Percentiles rank a stretch among this genome's conserved stretches.
Evolutionary conservation across 2,113 vertebrate species (phyloP).

Genomic region (Piaya cayana): DNA sequence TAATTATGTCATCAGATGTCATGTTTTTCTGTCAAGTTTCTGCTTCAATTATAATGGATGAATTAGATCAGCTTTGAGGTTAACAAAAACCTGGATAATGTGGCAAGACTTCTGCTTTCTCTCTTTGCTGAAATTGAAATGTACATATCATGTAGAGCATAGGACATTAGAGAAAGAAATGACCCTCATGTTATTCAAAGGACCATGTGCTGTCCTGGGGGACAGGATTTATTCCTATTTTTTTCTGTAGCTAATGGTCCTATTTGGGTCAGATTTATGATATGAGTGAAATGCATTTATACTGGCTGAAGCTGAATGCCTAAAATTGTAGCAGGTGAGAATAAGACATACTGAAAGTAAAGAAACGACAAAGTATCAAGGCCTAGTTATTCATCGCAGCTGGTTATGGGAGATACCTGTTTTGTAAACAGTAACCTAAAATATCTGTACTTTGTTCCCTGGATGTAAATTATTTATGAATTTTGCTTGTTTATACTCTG

Average conservation of each 20-base stretch:
- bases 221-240: not conserved
- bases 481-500: not conserved
- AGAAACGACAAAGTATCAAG: not conserved
- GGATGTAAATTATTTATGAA: not conserved
- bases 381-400: not conserved
- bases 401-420: not conserved
- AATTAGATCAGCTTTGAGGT: slow-evolving; percentile 16
- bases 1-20: slow-evolving; percentile 25
- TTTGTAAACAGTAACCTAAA: not conserved
- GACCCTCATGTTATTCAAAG: not conserved
- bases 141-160: not conserved
- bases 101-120: not conserved
- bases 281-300: not conserved
- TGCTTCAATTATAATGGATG: slow-evolving; percentile 1
- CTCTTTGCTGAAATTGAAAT: not conserved
- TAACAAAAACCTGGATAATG: not conserved
- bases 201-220: not conserved
- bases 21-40: not conserved
- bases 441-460: not conserved
- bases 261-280: not conserved
- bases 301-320: not conserved
- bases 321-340: not conserved
- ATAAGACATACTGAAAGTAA: not conserved
- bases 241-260: not conserved
- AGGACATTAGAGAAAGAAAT: not conserved